phyloP scores from a whole-genome alignment of 2,113 vertebrate genomes.

The Otis tarda region DNA sequence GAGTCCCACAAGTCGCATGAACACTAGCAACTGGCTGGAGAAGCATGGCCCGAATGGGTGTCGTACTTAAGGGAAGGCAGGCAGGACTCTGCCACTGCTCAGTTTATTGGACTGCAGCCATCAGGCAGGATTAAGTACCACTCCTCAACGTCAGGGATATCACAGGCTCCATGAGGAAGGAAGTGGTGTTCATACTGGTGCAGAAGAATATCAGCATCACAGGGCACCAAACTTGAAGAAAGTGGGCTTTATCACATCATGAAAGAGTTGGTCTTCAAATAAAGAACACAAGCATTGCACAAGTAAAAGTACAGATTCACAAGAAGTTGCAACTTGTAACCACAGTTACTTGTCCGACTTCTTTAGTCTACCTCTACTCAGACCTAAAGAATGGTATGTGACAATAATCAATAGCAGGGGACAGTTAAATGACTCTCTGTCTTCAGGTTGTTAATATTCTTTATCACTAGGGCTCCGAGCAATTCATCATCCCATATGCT shows the following conservation, averaged over 20 bases:
- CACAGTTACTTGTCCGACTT: not conserved
- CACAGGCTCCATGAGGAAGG: not conserved
- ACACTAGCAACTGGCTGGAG: not conserved
- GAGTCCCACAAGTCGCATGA: not conserved
- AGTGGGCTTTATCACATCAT: not conserved
- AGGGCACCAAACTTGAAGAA: not conserved
- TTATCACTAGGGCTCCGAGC: not conserved
- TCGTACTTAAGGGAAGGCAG: not conserved
- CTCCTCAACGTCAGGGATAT: not conserved
- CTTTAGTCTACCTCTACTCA: not conserved
- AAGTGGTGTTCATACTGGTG: not conserved
- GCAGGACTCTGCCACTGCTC: not conserved
- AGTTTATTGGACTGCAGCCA: not conserved
- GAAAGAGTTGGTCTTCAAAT: not conserved
- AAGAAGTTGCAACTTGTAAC: not conserved
- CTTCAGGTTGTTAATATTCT: slow-evolving; percentile 15
- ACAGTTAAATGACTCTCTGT: not conserved
- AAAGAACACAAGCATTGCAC: not conserved
- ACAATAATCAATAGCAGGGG: not conserved
- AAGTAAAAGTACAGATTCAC: not conserved
- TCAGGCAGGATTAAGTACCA: not conserved
- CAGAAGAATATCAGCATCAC: not conserved
- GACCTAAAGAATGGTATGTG: not conserved
- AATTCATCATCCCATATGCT: slow-evolving; percentile 28
- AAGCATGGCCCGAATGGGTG: fast-evolving